Conservation (phyloP, 2,113 vertebrate genomes). For the Mionectes macconnelli region DNA sequence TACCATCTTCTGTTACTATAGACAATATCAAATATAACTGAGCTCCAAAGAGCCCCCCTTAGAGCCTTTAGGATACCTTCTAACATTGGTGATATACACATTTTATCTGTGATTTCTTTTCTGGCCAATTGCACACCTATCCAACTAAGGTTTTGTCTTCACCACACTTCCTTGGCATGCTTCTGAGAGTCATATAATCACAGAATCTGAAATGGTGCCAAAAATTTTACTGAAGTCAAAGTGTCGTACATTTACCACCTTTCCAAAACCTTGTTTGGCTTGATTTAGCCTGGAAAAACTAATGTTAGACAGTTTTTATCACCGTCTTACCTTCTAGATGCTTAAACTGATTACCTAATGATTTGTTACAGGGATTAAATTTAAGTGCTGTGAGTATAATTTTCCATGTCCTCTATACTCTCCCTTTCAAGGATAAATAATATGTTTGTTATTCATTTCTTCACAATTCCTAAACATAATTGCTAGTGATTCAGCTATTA, state of each 20-base stretch:
- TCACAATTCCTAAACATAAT: background rate
- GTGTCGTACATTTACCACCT: background rate
- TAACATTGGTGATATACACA: background rate
- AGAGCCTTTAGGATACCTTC: background rate
- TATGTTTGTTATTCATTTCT: background rate
- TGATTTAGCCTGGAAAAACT: background rate
- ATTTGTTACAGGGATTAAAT: slow-evolving; percentile 16
- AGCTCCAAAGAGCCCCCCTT: background rate
- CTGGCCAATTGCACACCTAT: background rate
- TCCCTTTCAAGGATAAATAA: slow-evolving; percentile 3
- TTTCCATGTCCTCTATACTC: background rate
- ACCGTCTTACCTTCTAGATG: background rate
- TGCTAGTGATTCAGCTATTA: background rate
- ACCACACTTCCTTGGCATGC: background rate
- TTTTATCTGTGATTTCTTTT: background rate
- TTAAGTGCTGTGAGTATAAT: background rate
- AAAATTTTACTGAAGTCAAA: background rate
- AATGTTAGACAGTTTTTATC: background rate
- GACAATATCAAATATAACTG: background rate
- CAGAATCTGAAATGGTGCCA: background rate
- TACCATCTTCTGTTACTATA: background rate
- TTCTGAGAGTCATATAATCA: background rate
- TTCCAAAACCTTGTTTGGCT: background rate
- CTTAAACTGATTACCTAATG: slow-evolving; percentile 17
- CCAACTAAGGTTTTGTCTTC: background rate